These are phyloP conservation scores for Eonycteris spelaea DNA, from an alignment of 2,113 vertebrate species.

Conservation along the genomic window DNA sequence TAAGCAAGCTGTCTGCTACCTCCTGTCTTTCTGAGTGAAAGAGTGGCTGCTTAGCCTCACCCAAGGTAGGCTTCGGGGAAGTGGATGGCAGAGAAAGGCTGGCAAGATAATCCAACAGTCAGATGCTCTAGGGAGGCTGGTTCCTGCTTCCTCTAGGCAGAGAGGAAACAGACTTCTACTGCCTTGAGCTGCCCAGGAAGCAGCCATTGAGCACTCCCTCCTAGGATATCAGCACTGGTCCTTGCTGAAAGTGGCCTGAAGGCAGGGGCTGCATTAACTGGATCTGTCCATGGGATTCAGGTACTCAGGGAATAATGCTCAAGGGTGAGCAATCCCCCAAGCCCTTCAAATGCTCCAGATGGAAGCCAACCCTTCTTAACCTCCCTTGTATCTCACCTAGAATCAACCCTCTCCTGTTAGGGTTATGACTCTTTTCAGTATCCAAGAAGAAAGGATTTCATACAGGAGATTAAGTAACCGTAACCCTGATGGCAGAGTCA, in stretches of 20 bases:
- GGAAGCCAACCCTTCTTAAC: too few relatives aligned
- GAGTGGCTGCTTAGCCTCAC: not conserved
- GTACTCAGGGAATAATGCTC: not conserved
- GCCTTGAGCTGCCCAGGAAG: not conserved
- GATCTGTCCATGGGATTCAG: not conserved
- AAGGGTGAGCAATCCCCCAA: not conserved
- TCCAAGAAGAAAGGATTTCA: not conserved
- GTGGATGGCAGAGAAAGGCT: not conserved
- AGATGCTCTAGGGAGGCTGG: not conserved
- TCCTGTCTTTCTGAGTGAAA: not conserved
- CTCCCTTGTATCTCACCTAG: too few relatives aligned
- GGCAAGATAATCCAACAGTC: too few relatives aligned
- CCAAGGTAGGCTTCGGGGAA: not conserved
- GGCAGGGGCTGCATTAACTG: not conserved
- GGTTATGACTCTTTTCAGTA: not conserved
- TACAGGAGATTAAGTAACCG: accelerated
- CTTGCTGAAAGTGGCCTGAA: not conserved
- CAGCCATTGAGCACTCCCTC: not conserved
- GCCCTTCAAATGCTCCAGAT: not conserved
- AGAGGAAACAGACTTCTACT: not conserved
- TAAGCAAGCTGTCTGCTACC: not conserved
- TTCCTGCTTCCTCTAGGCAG: too few relatives aligned
- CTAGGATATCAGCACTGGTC: not conserved
- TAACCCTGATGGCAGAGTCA: accelerated
- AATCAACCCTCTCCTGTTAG: too few relatives aligned